These are phyloP conservation scores for Zoanthus gigantus DNA, from an alignment of 92 coral and sea anemone genomes.

Conservation along the genomic window DNA sequence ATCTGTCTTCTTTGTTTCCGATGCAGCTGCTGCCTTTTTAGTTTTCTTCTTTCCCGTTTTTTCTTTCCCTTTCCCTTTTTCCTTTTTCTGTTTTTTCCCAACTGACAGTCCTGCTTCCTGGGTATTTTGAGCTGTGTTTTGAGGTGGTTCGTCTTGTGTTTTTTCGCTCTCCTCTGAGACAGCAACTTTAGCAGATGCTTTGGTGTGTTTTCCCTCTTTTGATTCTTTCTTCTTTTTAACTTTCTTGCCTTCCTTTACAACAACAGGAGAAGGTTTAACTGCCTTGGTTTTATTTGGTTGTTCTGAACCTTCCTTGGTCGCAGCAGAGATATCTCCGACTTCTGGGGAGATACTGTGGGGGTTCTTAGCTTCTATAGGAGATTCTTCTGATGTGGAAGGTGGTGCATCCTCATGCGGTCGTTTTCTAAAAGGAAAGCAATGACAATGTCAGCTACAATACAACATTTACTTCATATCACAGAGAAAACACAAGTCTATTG, in stretches of 20 bases:
- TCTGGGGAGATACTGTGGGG: slow-evolving; percentile 76
- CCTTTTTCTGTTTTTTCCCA: slow-evolving; percentile 87
- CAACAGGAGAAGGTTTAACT: slow-evolving; percentile 43
- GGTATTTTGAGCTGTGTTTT: slow-evolving; percentile 45
- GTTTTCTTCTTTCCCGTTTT: slow-evolving; percentile 82
- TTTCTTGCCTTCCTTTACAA: slow-evolving; percentile 68
- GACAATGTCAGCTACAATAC: no score
- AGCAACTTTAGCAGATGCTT: slow-evolving; percentile 40
- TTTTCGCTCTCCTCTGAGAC: slow-evolving; percentile 36
- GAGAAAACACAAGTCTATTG: no score
- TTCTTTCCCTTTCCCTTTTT: slow-evolving; percentile 81
- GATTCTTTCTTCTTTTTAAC: slow-evolving; percentile 81
- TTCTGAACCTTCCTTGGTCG: slow-evolving; percentile 38
- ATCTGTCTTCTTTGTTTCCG: slow-evolving; percentile 2
- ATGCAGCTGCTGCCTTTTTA: slow-evolving; percentile 50
- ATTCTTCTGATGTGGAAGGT: slow-evolving; percentile 71
- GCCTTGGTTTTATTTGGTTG: slow-evolving; percentile 63
- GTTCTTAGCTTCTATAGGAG: slow-evolving; percentile 76
- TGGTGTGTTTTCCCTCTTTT: slow-evolving; percentile 68
- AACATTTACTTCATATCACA: no score
- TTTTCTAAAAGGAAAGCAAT: slow-evolving; percentile 61
- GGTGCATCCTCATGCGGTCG: slow-evolving; percentile 75
- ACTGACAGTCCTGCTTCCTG: slow-evolving; percentile 41
- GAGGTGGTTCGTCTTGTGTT: slow-evolving; percentile 39
- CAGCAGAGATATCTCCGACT: slow-evolving; percentile 44